Evolutionary conservation across 2,888 invertebrate genomes (phyloP).

Genomic region (Mylabris sibirica): DNA sequence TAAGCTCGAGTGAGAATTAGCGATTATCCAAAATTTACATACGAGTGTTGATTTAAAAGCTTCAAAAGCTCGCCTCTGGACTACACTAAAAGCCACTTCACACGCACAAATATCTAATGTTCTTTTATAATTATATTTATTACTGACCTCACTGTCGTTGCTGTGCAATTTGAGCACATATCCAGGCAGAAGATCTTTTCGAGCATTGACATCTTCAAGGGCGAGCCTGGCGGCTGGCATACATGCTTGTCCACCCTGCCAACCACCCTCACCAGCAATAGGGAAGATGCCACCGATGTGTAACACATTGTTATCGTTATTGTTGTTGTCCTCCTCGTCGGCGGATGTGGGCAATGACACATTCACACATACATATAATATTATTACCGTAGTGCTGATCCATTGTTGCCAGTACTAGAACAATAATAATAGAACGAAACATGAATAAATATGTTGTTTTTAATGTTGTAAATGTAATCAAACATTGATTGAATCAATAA

Average conservation of each 20-base stretch:
- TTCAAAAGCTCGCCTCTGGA: no score
- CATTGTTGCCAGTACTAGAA: constrained; percentile 60
- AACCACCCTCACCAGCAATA: constrained; percentile 93
- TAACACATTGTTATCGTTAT: constrained; percentile 69
- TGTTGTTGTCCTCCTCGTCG: constrained; percentile 20
- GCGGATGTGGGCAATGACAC: constrained; percentile 39
- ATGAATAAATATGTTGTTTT: neutral
- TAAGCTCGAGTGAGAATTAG: no score
- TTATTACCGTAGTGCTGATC: constrained; percentile 56
- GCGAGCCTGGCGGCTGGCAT: constrained; percentile 97
- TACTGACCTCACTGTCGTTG: constrained; percentile 93
- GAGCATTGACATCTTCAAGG: constrained; percentile 92
- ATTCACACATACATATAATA: constrained; percentile 44
- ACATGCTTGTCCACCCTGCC: constrained; percentile 99
- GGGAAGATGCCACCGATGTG: constrained; percentile 99
- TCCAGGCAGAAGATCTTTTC: constrained; percentile 87
- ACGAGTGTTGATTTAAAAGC: no score
- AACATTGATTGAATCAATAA: neutral
- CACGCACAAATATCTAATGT: no score
- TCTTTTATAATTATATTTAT: no score
- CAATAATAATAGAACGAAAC: constrained; percentile 25
- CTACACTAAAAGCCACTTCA: no score
- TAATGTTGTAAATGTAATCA: neutral
- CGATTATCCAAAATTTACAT: no score
- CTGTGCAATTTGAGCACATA: constrained; percentile 90